These are phyloP conservation scores for Chrysopa pallens DNA, from an alignment of 1,140 invertebrate genomes.

Conservation along the genomic window DNA sequence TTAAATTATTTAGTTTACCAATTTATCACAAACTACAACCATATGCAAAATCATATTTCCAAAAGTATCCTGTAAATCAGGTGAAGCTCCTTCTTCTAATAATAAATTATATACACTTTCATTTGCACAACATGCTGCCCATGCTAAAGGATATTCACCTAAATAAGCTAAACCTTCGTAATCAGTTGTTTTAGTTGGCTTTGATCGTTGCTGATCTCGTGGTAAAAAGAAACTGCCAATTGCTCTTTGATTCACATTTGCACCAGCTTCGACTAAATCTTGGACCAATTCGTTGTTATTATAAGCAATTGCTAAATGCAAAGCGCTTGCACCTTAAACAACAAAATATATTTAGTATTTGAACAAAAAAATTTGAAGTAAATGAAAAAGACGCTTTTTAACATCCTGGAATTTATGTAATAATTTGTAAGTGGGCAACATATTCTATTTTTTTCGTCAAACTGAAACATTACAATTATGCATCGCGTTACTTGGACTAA, in stretches of 20 bases:
- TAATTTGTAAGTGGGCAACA: background rate
- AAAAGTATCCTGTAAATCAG: slow-evolving; percentile 78
- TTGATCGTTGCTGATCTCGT: slow-evolving; percentile 66
- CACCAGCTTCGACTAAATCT: slow-evolving; percentile 75
- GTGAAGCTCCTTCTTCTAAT: slow-evolving; percentile 78
- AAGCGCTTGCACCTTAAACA: slow-evolving; percentile 61
- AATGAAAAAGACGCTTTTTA: too few relatives aligned
- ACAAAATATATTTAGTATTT: slow-evolving; percentile 3
- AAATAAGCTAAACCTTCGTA: slow-evolving; percentile 92
- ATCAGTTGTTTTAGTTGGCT: slow-evolving; percentile 62
- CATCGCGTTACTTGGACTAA: too few relatives aligned
- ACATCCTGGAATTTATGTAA: too few relatives aligned
- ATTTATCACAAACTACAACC: slow-evolving; percentile 92
- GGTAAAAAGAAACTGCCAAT: slow-evolving; percentile 86
- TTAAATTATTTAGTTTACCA: slow-evolving; percentile 33
- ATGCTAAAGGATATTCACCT: slow-evolving; percentile 89
- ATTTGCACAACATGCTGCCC: slow-evolving; percentile 92
- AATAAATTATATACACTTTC: slow-evolving; percentile 95
- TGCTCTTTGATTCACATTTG: slow-evolving; percentile 80
- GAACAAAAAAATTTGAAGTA: background rate
- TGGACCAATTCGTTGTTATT: slow-evolving; percentile 91
- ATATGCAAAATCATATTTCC: slow-evolving; percentile 97
- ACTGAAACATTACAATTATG: too few relatives aligned
- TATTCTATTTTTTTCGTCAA: too few relatives aligned
- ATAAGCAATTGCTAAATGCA: slow-evolving; percentile 93